Base-by-base conservation (phyloP, 2,888 invertebrate genomes). In the Ochropleura leucogaster region DNA sequence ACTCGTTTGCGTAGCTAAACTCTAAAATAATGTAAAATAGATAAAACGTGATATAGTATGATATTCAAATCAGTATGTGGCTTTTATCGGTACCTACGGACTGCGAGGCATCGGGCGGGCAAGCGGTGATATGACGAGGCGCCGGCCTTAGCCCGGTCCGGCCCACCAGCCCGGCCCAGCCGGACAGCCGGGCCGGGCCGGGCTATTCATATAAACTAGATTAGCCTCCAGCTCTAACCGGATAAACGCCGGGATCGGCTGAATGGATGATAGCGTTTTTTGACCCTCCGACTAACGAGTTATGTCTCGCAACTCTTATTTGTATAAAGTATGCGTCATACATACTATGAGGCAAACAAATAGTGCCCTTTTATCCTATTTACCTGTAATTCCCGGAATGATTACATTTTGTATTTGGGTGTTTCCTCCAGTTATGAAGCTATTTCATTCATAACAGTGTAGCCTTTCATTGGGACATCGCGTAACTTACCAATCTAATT, bases 191-290 rank as follows among this genome's bases (percentile, higher is more conserved):
- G 10, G 30, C 16, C 8, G 67, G 16, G 47, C 47, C 65, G 63
- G 63, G 67, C 72, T 57, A 80, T 82, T 74, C 59, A 67, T 66
- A 72, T 62, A 69, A 84, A 82, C 72, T 67, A 77, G 80, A 79
- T 88, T 83, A 82, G 63, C 57, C 30, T 72, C 72, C 74, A 67
- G 81, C 70, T 80, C 53, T 78, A 81, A 81, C 79, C 75, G 72
- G 77, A 83, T 79, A 67, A 83, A 64, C 59, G 63, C 67, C 64
- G 68, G 71, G 70, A 68, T 72, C 53, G 75, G 16, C 59, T 57
- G 70, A 80, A 83, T 75, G 46, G 59, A 57, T 73, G 60, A 70
- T 63, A 64, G 67, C 55, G 14, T 66, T 82, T 70, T 72, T 69
- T 60, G 42, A 42, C 53, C 30, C 60, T 66, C 44, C 14, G 12